Evolutionary conservation across 2,113 vertebrate genomes (phyloP), one percentile per base, ranked within the genome.

Genomic region (Climacteris rufus): DNA sequence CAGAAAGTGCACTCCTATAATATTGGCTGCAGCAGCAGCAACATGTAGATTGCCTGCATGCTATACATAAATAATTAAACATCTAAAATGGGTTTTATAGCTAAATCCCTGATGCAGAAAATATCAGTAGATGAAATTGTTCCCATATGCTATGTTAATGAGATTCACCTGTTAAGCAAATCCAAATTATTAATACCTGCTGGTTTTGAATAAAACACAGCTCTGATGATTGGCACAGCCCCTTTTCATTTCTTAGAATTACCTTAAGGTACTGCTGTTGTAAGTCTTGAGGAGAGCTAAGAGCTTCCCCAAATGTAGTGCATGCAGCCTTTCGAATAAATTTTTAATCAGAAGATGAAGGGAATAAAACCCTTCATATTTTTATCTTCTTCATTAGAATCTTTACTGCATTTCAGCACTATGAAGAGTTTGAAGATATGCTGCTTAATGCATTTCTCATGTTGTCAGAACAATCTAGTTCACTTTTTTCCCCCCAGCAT

Each of bases 161-260:
- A 85, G 66, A 80, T 35, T 93, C 84, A 93, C 84, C 64, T 89
- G 61, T 71, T 83, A 83, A 85, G 54, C 53, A 92, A 87, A 81
- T 53, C 22, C 39, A 82, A 33, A n/a, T 79, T 50, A 84, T 90
- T 83, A 83, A 69, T 49, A 83, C 61, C 52, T 86, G 35, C 57
- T 88, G 49, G 7, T 70, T 83, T 90, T 88, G 59, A 49, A 76
- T 81, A 78, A 85, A 94, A 80, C 45, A 37, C 28, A 63, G 4
- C 17, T 72, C 13, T 45, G 70, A 42, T 72, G 35, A 35, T 79
- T 60, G 91, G 13, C 17, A 72, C 35, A 80, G 50, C 53, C 33
- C 35, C 5, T 15, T 72, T 91, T 93, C 56, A 57, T 93, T 77
- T 75, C 39, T 66, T 27, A 53, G 42, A 83, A 86, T 82, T 75